Evolutionary conservation across 2,888 invertebrate genomes (phyloP).

Genomic region (Orchestes rusci): DNA sequence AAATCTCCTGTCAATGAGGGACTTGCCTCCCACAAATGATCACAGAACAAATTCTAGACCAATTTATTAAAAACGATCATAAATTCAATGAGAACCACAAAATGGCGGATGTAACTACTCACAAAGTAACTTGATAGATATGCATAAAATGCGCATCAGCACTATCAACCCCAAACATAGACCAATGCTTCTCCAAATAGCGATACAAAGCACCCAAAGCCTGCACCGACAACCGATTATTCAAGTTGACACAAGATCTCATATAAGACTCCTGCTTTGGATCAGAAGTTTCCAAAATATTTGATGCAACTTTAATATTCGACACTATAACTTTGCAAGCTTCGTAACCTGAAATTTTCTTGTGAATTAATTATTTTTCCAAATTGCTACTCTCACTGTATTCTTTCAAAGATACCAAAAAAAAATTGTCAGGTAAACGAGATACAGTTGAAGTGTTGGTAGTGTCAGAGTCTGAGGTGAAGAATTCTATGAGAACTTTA

Average conservation of each 20-base stretch:
- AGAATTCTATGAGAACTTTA: conserved; percentile 33
- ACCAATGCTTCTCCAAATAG: conserved; percentile 62
- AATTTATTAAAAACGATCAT: too few relatives aligned
- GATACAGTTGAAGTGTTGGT: conserved; percentile 31
- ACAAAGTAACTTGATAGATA: conserved; percentile 57
- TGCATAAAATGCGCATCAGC: conserved; percentile 49
- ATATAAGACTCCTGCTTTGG: conserved; percentile 54
- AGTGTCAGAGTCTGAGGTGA: conserved; percentile 26
- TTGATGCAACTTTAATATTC: conserved; percentile 40
- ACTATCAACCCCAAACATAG: conserved; percentile 36
- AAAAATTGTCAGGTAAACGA: conserved; percentile 46
- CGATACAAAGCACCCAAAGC: conserved; percentile 65
- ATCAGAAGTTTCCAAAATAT: conserved; percentile 41
- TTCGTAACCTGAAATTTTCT: conserved; percentile 31
- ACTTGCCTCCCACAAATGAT: too few relatives aligned
- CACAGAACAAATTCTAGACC: too few relatives aligned
- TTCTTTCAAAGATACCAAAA: conserved; percentile 52
- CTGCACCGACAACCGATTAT: conserved; percentile 55
- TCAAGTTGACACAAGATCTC: conserved; percentile 57
- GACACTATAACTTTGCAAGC: conserved; percentile 33
- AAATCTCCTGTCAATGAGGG: too few relatives aligned
- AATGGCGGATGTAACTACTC: too few relatives aligned
- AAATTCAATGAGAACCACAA: too few relatives aligned
- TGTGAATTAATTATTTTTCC: not conserved
- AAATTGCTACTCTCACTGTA: conserved; percentile 45